Evolutionary conservation across 2,113 vertebrate species (phyloP).

Genomic region (Trachemys scripta): DNA sequence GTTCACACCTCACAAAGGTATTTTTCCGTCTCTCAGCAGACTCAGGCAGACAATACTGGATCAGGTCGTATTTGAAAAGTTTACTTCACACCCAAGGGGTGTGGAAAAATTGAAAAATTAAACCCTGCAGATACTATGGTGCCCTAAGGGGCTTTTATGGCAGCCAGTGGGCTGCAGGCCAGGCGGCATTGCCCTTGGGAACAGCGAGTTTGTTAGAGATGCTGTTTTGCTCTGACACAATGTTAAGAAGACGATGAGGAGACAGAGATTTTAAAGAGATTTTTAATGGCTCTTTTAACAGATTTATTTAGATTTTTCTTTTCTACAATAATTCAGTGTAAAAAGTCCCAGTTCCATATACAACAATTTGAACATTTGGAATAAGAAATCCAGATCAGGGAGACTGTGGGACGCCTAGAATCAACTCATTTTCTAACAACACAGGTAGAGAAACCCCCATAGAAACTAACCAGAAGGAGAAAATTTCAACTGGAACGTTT

Average conservation of each 20-base stretch:
- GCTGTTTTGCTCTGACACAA: background rate
- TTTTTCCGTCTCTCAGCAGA: background rate
- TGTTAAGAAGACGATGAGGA: background rate
- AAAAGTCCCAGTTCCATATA: constrained; percentile 72
- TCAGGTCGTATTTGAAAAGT: background rate
- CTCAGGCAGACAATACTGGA: background rate
- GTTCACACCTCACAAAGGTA: background rate
- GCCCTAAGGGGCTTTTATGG: background rate
- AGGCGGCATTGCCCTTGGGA: background rate
- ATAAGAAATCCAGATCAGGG: constrained; percentile 65
- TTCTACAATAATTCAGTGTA: constrained; percentile 77
- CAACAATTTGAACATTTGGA: constrained; percentile 63
- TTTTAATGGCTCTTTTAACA: constrained; percentile 71
- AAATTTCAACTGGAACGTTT: constrained; percentile 36
- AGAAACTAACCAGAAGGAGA: constrained; percentile 43
- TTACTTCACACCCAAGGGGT: background rate
- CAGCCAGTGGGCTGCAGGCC: background rate
- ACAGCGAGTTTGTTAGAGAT: fast-evolving
- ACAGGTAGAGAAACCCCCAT: constrained; percentile 47
- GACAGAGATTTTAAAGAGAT: constrained; percentile 50
- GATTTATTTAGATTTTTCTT: constrained; percentile 61
- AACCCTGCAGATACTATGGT: background rate
- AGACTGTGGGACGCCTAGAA: background rate
- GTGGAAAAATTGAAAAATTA: background rate
- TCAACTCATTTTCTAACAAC: constrained; percentile 62